Base-by-base conservation (phyloP, 2,888 invertebrate species). In the Lithosia quadra region DNA sequence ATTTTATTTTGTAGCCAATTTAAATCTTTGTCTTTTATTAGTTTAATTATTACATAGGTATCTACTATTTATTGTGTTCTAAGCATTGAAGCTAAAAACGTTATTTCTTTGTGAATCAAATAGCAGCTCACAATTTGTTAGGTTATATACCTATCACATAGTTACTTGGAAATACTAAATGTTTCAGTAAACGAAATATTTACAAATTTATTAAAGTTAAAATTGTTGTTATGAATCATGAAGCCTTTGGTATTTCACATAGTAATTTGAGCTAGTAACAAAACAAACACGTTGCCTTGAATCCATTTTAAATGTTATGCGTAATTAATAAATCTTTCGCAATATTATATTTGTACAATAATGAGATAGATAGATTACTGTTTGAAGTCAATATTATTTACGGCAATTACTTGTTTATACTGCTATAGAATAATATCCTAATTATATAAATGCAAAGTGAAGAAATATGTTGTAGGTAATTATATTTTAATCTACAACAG, bases 271-370 rank as follows among this genome's bases (percentile, higher is more conserved):
- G 81, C 84, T 88, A 89, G 85, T 82, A 81, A 88, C 85, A 88
- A 88, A 88, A 89, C 84, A 89, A 91, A 91, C 91, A 89, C 84
- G 92, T 91, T 94, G 93, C 94, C 92, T 93, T 94, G 90, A 91
- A 88, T 86, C 86, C 88, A 84, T 86, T 86, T 85, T 83, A 85
- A 90, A 88, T 84, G 84, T 88, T 90, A 85, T 84, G 84, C 83
- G 81, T 83, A 84, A 81, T 58, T 82, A 56, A 65, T 49, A 73
- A 85, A 82, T 86, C 86, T 81, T 86, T 88, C 84, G 89, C 90
- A 90, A 89, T 88, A 88, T 82, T 76, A 83, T 80, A 85, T 82
- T 82, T 86, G 83, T 84, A 86, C 78, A 77, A 83, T 82, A 80
- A 77, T 86, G 86, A 87, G 80, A 79, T 86, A 91, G 87, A 85